Conservation (phyloP, 2,888 invertebrate species). For the Lasioglossum villosulum region DNA sequence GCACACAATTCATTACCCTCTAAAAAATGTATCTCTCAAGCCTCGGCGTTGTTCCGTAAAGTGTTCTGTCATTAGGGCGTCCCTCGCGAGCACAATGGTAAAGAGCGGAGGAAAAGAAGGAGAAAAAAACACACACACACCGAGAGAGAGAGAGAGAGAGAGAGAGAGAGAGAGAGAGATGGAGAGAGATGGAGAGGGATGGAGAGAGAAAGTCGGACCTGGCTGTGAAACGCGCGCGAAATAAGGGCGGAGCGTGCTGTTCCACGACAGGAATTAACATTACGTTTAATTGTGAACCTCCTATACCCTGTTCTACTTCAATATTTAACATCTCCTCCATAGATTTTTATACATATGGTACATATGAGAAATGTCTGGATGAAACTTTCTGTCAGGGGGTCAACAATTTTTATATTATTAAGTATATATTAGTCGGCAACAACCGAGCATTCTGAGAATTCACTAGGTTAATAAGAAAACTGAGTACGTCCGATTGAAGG, state of each 20-base stretch:
- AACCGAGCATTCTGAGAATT: not conserved
- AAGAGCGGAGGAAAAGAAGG: not conserved
- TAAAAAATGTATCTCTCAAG: conserved; percentile 12
- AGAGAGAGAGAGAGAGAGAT: not conserved
- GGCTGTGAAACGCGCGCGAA: conserved; percentile 9
- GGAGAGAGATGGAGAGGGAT: no score
- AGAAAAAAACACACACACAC: no score
- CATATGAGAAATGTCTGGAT: no score
- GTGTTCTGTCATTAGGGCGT: conserved; percentile 13
- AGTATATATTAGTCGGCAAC: no score
- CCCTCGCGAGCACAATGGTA: conserved; percentile 11
- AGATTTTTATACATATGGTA: no score
- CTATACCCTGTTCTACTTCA: not conserved
- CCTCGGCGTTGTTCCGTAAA: conserved; percentile 8
- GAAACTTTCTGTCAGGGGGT: no score
- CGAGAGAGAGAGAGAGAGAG: not conserved
- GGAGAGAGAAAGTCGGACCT: not conserved
- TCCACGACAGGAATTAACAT: conserved; percentile 1
- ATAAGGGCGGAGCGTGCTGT: not conserved
- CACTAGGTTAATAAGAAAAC: not conserved
- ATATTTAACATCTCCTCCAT: not conserved
- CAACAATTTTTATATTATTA: no score
- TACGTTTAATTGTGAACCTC: not conserved
- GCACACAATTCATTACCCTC: not conserved
- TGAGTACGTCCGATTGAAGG: not conserved